Base-by-base conservation (phyloP, 2,797 vertebrate species). In the Eleutherodactylus coqui region DNA sequence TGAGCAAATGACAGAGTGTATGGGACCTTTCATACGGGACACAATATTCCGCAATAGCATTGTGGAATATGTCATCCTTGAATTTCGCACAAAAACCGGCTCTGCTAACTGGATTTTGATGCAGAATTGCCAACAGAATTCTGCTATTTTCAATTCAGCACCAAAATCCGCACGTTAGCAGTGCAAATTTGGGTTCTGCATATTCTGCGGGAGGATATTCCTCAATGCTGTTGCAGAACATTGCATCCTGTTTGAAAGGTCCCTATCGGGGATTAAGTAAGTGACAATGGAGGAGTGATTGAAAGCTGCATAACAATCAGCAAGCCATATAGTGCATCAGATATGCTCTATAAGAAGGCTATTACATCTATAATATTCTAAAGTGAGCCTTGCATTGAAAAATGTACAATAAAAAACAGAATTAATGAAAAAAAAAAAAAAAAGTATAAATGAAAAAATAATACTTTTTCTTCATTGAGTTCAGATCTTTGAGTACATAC, bases 1-100 rank as follows among this genome's bases (percentile, higher is more conserved):
- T 38, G 75, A 55, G 51, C 24, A 32, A 76, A 53, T 75, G 45
- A 75, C 36, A 69, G 34, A 69, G 34, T 70, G 67, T 70, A 70
- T n/a, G n/a, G n/a, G n/a, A n/a, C n/a, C n/a, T n/a, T n/a, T n/a
- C n/a, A n/a, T n/a, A n/a, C n/a, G n/a, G n/a, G n/a, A n/a, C n/a
- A n/a, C n/a, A n/a, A n/a, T n/a, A n/a, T n/a, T n/a, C n/a, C n/a
- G n/a, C n/a, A n/a, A n/a, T n/a, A n/a, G n/a, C n/a, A n/a, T n/a
- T n/a, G n/a, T n/a, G n/a, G n/a, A n/a, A n/a, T n/a, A n/a, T n/a
- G n/a, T n/a, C n/a, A n/a, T n/a, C n/a, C n/a, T n/a, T n/a, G n/a
- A n/a, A n/a, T n/a, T n/a, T n/a, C n/a, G n/a, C n/a, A n/a, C n/a
- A n/a, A n/a, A n/a, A n/a, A n/a, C n/a, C n/a, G n/a, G n/a, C n/a